Percentiles rank a stretch among this genome's conserved stretches.
Evolutionary conservation across 2,113 vertebrate genomes (phyloP).

Genomic region (Hypocryptadius cinnamomeus): DNA sequence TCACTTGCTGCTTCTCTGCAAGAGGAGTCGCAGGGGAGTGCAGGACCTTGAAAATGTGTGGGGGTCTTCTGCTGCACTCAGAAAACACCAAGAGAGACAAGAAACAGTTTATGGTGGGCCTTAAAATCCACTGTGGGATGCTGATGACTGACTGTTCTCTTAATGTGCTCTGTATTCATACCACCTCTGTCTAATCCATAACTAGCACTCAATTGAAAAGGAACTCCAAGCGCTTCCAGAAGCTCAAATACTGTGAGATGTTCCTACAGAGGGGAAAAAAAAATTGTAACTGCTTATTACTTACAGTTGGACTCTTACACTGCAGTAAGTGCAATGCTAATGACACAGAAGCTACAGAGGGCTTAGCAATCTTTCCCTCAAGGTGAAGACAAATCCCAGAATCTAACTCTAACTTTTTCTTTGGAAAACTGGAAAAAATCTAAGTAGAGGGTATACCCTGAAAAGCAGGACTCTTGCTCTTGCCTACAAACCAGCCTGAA

Average conservation of each 20-base stretch:
- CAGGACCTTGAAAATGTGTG: neutral
- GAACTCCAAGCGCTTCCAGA: neutral
- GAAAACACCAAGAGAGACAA: neutral
- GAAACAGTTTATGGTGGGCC: neutral
- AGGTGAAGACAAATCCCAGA: neutral
- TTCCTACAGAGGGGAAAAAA: neutral
- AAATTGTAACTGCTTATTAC: neutral
- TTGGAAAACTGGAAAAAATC: neutral
- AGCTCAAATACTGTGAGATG: neutral
- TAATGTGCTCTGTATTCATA: neutral
- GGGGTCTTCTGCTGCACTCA: conserved; percentile 12
- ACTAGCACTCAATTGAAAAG: neutral
- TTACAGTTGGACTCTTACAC: neutral
- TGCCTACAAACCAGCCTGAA: neutral
- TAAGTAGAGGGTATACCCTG: neutral
- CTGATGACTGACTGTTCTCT: neutral
- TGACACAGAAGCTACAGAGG: neutral
- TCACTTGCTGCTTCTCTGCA: conserved; percentile 36
- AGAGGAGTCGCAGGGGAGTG: neutral
- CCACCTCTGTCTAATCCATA: neutral
- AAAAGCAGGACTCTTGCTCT: neutral
- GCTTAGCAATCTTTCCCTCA: neutral
- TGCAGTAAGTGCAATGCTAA: neutral
- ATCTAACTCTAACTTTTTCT: neutral
- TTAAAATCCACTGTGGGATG: neutral